Evolutionary conservation across 2,797 vertebrate genomes (phyloP), one percentile per base, ranked within the genome.

Genomic region (Antrozous pallidus): DNA sequence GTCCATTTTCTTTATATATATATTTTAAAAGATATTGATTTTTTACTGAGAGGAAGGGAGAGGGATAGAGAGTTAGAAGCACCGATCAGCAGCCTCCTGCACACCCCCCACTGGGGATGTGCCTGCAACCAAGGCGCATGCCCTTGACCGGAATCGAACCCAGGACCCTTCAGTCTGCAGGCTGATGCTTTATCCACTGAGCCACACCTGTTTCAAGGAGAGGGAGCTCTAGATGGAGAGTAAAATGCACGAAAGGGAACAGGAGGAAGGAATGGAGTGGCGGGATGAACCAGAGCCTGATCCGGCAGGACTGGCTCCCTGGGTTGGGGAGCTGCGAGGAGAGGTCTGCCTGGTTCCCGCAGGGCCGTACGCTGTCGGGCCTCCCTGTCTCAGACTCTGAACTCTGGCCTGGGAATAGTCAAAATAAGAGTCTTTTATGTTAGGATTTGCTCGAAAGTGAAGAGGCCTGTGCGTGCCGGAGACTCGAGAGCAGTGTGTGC

Each of bases 351-450:
- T 18, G 56, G 56, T 63, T 56, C 47, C 58, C 31, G 24, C 36
- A 9, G 1, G 3, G 20, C 38, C 14, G 28, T 6, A 2, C 7
- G n/a, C 56, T 14, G 18, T 4, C 11, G 33, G 10, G 3, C 20
- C 73, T 61, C 33, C 16, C 10, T 7, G 3, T 63, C 84, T 70
- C 56, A 58, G 88, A 56, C 51, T 56, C 3, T 51, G n/a, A 77
- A 31, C 58, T 86, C 73, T 67, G 2, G 51, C 22, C 20, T 22
- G 14, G 33, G 51, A 83, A 20, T 51, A 49, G 10, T 73, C 28
- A 71, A 67, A 77, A 16, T 49, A 51, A 58, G 56, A 90, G 54
- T 67, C 88, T 18, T 63, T 70, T 33, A 61, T 33, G 82, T 82
- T 58, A 65, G 31, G 65, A 24, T 77, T 38, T 86, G 20, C n/a